phyloP scores from a whole-genome alignment of 2,113 vertebrate genomes.

The Pterophyllum scalare region DNA sequence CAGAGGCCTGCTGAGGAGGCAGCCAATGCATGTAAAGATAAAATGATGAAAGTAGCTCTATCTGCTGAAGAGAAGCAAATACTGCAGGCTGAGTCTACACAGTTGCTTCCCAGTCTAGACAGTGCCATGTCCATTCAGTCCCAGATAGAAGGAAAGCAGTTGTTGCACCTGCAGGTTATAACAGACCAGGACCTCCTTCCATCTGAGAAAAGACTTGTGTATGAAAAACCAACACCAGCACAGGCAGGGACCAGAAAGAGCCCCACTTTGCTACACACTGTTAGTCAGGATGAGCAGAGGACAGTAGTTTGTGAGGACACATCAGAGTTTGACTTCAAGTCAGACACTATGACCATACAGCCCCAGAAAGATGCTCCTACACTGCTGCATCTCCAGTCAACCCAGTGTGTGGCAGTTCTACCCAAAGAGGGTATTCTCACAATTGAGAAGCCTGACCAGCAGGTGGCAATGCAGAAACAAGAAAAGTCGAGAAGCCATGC shows the following conservation, averaged over 20 bases:
- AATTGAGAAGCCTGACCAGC: conserved; percentile 73
- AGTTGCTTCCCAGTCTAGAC: conserved; percentile 73
- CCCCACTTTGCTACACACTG: conserved; percentile 75
- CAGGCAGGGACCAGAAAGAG: conserved; percentile 73
- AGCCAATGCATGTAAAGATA: conserved; percentile 70
- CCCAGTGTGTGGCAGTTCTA: conserved; percentile 71
- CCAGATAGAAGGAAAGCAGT: conserved; percentile 74
- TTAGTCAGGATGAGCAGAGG: conserved; percentile 76
- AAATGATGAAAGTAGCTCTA: conserved; percentile 68
- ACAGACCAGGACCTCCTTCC: conserved; percentile 79
- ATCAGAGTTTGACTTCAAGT: conserved; percentile 67
- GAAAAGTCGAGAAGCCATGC: conserved; percentile 79
- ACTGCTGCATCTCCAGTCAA: conserved; percentile 79
- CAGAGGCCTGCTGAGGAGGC: conserved; percentile 66
- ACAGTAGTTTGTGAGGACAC: conserved; percentile 73
- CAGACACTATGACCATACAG: conserved; percentile 54
- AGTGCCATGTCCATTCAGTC: conserved; percentile 59
- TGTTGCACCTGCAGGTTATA: conserved; percentile 81
- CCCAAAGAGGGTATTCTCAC: conserved; percentile 81
- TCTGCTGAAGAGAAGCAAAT: conserved; percentile 78
- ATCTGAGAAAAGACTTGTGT: conserved; percentile 75
- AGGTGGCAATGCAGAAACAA: conserved; percentile 76
- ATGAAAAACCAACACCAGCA: conserved; percentile 75
- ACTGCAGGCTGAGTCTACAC: conserved; percentile 72
- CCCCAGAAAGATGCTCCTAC: conserved; percentile 73